Conservation (phyloP, 2,888 invertebrate genomes). For the Acholoe squamosa region DNA sequence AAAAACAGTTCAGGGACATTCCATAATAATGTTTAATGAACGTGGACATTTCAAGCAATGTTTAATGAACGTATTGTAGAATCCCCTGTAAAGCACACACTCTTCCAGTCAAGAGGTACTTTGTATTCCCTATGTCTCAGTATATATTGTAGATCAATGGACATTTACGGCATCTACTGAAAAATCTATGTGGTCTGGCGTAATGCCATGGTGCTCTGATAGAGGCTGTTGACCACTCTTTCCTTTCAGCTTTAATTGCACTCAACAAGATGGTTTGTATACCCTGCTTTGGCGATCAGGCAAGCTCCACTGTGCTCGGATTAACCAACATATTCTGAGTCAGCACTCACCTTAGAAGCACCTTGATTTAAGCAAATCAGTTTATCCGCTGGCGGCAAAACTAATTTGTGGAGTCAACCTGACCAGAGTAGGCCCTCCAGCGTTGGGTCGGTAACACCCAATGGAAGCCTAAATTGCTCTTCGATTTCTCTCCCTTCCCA, state of each 20-base stretch:
- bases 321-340: constrained; percentile 37
- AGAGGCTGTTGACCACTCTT: background rate
- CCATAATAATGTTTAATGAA: too few relatives aligned
- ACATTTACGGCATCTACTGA: too few relatives aligned
- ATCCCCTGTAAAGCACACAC: too few relatives aligned
- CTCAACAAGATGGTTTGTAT: background rate
- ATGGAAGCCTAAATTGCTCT: constrained; percentile 47
- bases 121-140: too few relatives aligned
- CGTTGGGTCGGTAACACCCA: constrained; percentile 14
- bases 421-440: constrained; percentile 41
- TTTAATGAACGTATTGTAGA: too few relatives aligned
- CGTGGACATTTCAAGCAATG: too few relatives aligned
- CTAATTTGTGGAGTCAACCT: constrained; percentile 55
- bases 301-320: background rate
- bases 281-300: background rate
- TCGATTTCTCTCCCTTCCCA: constrained; percentile 11
- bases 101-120: too few relatives aligned
- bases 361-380: constrained; percentile 43
- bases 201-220: too few relatives aligned
- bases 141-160: too few relatives aligned
- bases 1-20: too few relatives aligned
- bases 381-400: constrained; percentile 51
- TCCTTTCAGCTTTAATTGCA: background rate
- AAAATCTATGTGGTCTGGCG: too few relatives aligned
- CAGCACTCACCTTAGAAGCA: constrained; percentile 49